Evolutionary conservation across 2,888 invertebrate species (phyloP).

Genomic region (Cotesia congregata): DNA sequence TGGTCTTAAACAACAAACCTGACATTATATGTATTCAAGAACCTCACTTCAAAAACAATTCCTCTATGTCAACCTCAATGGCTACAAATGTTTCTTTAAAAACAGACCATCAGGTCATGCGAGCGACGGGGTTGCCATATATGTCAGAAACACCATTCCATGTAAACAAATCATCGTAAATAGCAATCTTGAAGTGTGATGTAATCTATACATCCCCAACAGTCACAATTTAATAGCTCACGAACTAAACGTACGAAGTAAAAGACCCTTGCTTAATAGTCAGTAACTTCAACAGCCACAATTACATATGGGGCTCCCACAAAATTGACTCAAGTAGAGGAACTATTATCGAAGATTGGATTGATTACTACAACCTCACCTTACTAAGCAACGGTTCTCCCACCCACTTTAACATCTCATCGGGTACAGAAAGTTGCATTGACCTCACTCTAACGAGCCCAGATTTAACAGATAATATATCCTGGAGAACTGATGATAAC

Average conservation of each 20-base stretch:
- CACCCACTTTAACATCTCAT: conserved; percentile 42
- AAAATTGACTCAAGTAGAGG: conserved; percentile 42
- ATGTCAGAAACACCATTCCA: conserved; percentile 29
- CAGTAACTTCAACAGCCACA: conserved; percentile 50
- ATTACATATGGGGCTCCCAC: conserved; percentile 40
- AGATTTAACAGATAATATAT: neutral
- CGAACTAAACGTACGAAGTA: conserved; percentile 25
- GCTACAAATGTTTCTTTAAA: conserved; percentile 23
- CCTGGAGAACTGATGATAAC: conserved; percentile 11
- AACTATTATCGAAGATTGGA: conserved; percentile 44
- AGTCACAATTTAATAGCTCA: neutral
- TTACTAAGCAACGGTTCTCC: conserved; percentile 31
- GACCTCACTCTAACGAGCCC: conserved; percentile 33
- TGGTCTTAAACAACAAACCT: neutral
- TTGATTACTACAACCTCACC: conserved; percentile 40
- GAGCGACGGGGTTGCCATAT: conserved; percentile 44
- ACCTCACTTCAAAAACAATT: neutral
- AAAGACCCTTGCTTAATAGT: conserved; percentile 46
- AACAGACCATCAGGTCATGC: conserved; percentile 37
- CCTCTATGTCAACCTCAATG: neutral
- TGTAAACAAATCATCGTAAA: conserved; percentile 31
- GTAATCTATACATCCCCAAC: conserved; percentile 41
- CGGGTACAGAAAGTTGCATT: conserved; percentile 40
- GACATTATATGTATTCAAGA: neutral
- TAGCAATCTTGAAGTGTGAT: conserved; percentile 43